Evolutionary conservation across 2,797 vertebrate genomes (phyloP).

Genomic region (Chromobotia macracanthus): DNA sequence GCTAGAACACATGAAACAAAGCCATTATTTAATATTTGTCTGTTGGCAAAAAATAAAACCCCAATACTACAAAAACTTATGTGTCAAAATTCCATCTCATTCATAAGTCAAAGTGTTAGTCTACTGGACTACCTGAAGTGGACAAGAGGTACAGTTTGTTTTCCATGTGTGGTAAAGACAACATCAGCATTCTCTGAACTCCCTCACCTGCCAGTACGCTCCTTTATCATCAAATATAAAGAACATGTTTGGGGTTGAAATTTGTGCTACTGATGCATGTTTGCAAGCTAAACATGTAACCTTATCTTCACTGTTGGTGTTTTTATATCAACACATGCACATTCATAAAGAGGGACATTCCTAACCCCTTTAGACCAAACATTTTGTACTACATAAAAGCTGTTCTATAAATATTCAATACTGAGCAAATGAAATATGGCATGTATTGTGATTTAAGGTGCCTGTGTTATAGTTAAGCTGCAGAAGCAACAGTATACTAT

Average conservation of each 20-base stretch:
- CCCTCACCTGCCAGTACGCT: neutral
- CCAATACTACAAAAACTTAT: neutral
- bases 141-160: neutral
- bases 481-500: neutral
- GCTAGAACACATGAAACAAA: neutral
- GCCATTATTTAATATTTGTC: neutral
- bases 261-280: slow-evolving; percentile 58
- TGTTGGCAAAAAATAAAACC: neutral
- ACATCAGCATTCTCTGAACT: slow-evolving; percentile 4
- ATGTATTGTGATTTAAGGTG: neutral
- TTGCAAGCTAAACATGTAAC: slow-evolving; percentile 62
- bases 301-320: slow-evolving; percentile 34
- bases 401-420: neutral
- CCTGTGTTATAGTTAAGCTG: neutral
- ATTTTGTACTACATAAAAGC: neutral
- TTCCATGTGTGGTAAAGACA: neutral
- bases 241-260: slow-evolving; percentile 67
- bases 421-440: neutral
- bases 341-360: neutral
- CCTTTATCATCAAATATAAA: slow-evolving; percentile 16
- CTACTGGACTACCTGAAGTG: neutral
- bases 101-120: neutral
- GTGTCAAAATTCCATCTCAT: neutral
- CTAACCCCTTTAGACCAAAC: neutral
- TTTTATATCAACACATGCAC: slow-evolving; percentile 4